A percentile compares a stretch with the other conserved stretches of the same genome.
phyloP scores from a whole-genome alignment of 2,113 vertebrate species.

The Sarotherodon lohbergeri region DNA sequence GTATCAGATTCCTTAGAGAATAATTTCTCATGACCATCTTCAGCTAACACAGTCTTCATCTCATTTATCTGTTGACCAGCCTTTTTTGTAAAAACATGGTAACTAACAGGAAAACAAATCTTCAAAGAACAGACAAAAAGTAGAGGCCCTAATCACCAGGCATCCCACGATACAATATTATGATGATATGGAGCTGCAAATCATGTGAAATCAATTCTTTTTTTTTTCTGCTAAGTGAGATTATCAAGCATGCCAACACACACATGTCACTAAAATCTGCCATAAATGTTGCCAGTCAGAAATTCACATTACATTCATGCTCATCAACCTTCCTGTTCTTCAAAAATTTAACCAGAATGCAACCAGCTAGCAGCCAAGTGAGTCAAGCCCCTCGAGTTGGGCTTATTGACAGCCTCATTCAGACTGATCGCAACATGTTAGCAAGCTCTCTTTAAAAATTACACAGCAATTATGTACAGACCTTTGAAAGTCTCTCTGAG shows the following conservation, averaged over 20 bases:
- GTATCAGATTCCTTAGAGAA: neutral
- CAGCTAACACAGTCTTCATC: neutral
- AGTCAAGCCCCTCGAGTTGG: neutral
- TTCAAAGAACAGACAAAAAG: neutral
- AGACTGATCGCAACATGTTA: neutral
- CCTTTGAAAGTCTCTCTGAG: neutral
- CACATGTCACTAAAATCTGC: neutral
- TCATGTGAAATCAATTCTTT: neutral
- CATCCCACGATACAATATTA: neutral
- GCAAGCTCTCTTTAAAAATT: neutral
- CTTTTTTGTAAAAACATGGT: neutral
- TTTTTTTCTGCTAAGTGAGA: neutral
- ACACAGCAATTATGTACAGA: neutral
- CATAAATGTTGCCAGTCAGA: neutral
- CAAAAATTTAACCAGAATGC: neutral
- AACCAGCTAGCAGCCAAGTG: neutral
- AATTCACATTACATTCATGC: fast-evolving
- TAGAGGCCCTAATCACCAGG: neutral
- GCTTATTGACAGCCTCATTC: neutral
- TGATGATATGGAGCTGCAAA: neutral
- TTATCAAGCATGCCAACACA: neutral
- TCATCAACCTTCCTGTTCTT: neutral
- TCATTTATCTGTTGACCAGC: neutral
- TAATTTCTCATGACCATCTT: neutral
- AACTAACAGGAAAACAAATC: neutral